Evolutionary conservation across 2,113 vertebrate genomes (phyloP), one percentile per base, ranked within the genome.

Genomic region (Strix aluco): DNA sequence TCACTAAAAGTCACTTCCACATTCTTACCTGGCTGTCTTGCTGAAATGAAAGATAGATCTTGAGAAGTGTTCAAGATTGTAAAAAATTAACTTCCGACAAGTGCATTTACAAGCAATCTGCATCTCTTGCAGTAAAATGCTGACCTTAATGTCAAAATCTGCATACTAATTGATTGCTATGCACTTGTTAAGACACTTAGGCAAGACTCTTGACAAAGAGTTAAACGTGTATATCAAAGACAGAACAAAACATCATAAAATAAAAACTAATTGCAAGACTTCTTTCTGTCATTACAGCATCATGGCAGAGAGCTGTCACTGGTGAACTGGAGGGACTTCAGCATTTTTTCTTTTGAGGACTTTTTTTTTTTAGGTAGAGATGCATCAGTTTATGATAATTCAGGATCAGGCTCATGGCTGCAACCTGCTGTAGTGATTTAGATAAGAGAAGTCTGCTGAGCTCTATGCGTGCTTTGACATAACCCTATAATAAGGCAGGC

Each of bases 291-390:
- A 13, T 54, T 46, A 44, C 16, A 57, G 5, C 10, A 49, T 36
- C 17, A n/a, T 22, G 5, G 5, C 17, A 69, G 4, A 29, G 18
- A 77, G 34, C 18, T n/a, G 30, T 47, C 6, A 65, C 42, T 42
- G 29, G 32, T 10, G 20, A 81, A 57, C 15, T 40, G 4, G 36
- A 40, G 15, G 7, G 14, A 46, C 8, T 44, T 62, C 5, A 13
- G 38, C 7, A 1, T 1, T 58, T 34, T 42, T 65, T 30, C 3
- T 1, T 16, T 38, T 81, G 15, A 10, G 27, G 4, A 27, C 4
- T 22, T 16, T n/a, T 16, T 20, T 18, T 71, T 86, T 83, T 57
- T 20, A 8, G 2, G 2, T 20, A 18, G 17, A 52, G 1, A 19
- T 69, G 10, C 10, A 25, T 17, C 22, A 23, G 8, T 77, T 77